phyloP scores from a whole-genome alignment of 2,888 invertebrate genomes.

The Agrochola lychnidis region DNA sequence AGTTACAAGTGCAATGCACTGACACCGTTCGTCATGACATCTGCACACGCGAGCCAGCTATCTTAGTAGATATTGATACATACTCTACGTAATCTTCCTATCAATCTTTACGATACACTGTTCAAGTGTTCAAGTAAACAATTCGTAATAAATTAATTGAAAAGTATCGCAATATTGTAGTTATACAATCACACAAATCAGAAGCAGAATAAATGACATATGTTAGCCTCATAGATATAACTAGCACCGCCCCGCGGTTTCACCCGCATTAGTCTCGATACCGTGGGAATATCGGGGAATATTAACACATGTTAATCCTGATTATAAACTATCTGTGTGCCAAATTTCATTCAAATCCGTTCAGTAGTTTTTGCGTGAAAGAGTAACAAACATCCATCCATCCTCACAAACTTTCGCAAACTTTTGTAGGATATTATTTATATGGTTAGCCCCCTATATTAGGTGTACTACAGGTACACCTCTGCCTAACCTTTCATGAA shows the following conservation, averaged over 20 bases:
- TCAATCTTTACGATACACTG: constrained; percentile 34
- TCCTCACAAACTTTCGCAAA: too few relatives aligned
- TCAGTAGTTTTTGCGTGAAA: too few relatives aligned
- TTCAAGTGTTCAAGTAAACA: constrained; percentile 14
- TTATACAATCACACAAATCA: neutral
- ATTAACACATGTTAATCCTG: too few relatives aligned
- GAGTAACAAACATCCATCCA: too few relatives aligned
- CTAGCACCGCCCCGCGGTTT: too few relatives aligned
- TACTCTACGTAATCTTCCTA: constrained; percentile 21
- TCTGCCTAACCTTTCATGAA: neutral
- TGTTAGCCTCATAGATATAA: too few relatives aligned
- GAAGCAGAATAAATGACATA: neutral
- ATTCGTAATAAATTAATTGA: constrained; percentile 9
- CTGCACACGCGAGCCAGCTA: constrained; percentile 33
- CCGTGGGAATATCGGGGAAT: too few relatives aligned
- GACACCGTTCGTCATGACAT: constrained; percentile 3
- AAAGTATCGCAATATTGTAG: neutral
- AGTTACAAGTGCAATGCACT: constrained; percentile 35
- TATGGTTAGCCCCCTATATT: too few relatives aligned
- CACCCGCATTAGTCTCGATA: too few relatives aligned
- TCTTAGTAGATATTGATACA: neutral
- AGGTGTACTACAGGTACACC: neutral
- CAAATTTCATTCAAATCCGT: too few relatives aligned
- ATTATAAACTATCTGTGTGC: too few relatives aligned
- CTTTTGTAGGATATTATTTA: too few relatives aligned